Percentiles rank a stretch among this genome's conserved stretches.
These are phyloP conservation scores for Pristiophorus japonicus DNA, from an alignment of 2,113 vertebrate genomes.

Conservation along the genomic window DNA sequence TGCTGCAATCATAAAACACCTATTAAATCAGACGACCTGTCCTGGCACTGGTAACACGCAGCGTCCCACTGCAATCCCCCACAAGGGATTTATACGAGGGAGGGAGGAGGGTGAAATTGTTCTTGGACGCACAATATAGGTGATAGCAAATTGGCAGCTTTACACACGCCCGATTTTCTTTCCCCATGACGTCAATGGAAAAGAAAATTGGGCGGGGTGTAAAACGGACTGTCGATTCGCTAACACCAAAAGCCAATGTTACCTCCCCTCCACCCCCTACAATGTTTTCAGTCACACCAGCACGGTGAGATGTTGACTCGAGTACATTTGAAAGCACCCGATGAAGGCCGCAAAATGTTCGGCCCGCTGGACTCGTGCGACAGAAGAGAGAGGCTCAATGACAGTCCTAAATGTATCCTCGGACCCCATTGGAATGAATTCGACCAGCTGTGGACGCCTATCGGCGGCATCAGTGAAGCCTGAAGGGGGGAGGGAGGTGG, in stretches of 20 bases:
- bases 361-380: not conserved
- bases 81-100: not conserved
- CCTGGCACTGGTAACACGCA: too few relatives aligned
- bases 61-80: not conserved
- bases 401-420: not conserved
- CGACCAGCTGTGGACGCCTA: not conserved
- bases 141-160: not conserved
- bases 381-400: not conserved
- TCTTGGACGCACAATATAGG: not conserved
- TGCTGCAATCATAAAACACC: not conserved
- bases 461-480: too few relatives aligned
- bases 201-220: not conserved
- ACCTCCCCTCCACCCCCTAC: too few relatives aligned
- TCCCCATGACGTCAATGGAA: too few relatives aligned
- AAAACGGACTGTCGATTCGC: not conserved
- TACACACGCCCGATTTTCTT: not conserved
- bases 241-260: not conserved
- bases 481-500: too few relatives aligned
- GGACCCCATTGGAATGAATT: not conserved
- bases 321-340: not conserved
- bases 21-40: not conserved
- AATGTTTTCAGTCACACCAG: not conserved
- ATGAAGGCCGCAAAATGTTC: not conserved
- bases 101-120: not conserved
- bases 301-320: not conserved